Percentiles rank a stretch among this genome's conserved stretches.
Evolutionary conservation across 2,888 invertebrate genomes (phyloP).

Genomic region (Therioaphis trifolii): DNA sequence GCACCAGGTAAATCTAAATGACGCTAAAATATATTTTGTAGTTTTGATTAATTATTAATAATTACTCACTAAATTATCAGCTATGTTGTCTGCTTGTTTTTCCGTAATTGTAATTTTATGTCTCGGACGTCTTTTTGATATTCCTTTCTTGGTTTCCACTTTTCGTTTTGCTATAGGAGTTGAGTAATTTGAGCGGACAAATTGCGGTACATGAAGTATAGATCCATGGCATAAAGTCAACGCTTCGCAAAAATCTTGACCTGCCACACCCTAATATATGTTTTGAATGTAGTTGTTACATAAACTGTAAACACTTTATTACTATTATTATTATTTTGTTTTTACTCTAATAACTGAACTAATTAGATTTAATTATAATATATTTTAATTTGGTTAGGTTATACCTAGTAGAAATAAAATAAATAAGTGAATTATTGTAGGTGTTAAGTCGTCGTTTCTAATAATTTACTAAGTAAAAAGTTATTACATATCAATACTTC

Average conservation of each 20-base stretch:
- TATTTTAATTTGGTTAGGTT: no score
- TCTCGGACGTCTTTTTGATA: constrained; percentile 14
- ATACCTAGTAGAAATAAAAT: no score
- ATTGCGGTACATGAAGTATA: constrained; percentile 43
- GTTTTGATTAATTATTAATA: not conserved
- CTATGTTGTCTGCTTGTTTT: constrained; percentile 59
- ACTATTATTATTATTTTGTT: no score
- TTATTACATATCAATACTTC: no score
- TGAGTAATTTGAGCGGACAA: constrained; percentile 8
- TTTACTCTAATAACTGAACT: no score
- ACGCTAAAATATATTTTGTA: constrained; percentile 21
- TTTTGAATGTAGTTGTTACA: no score
- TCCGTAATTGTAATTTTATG: constrained; percentile 50
- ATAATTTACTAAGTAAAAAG: no score
- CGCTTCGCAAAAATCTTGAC: constrained; percentile 53
- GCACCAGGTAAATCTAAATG: constrained; percentile 47
- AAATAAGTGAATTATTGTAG: no score
- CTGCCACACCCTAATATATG: constrained; percentile 26
- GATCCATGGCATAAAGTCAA: constrained; percentile 52
- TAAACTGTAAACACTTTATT: no score
- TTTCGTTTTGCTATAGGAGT: not conserved
- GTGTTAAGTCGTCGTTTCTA: no score
- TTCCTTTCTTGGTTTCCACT: constrained; percentile 10
- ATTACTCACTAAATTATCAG: constrained; percentile 52
- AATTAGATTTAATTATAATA: no score